These are phyloP conservation scores for Sisyra terminalis DNA, from an alignment of 2,888 invertebrate species.

Conservation along the genomic window DNA sequence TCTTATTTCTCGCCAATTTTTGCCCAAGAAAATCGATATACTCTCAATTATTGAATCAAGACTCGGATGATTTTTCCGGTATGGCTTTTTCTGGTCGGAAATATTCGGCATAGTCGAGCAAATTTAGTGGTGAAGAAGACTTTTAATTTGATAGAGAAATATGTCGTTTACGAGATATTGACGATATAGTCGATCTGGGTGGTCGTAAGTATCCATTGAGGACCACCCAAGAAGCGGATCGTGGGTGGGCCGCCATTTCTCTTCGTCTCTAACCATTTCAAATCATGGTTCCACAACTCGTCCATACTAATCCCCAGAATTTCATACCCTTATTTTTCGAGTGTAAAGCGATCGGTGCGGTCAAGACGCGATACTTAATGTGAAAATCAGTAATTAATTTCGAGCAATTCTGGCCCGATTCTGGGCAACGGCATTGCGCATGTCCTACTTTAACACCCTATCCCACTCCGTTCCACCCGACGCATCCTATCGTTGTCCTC, in stretches of 20 bases:
- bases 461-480: not conserved
- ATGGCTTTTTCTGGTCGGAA: too few species aligned
- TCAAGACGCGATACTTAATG: too few species aligned
- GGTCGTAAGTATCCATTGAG: conserved; percentile 6
- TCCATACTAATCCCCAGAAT: not conserved
- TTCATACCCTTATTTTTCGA: not conserved
- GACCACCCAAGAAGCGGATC: conserved; percentile 7
- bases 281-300: not conserved
- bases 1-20: too few species aligned
- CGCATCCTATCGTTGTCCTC: not conserved
- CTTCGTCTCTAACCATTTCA: not conserved
- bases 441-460: too few species aligned
- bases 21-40: too few species aligned
- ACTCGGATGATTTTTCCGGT: too few species aligned
- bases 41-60: too few species aligned
- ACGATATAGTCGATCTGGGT: conserved; percentile 4
- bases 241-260: conserved; percentile 5
- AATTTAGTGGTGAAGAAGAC: not conserved
- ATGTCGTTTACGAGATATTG: conserved; percentile 9
- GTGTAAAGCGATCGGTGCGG: too few species aligned
- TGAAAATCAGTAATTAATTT: too few species aligned
- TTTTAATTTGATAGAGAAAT: conserved; percentile 9
- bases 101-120: not conserved
- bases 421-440: too few species aligned
- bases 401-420: too few species aligned